Evolutionary conservation across 1,140 invertebrate genomes (phyloP), one percentile per base, ranked within the genome.

Genomic region (Drosophila sproati): DNA sequence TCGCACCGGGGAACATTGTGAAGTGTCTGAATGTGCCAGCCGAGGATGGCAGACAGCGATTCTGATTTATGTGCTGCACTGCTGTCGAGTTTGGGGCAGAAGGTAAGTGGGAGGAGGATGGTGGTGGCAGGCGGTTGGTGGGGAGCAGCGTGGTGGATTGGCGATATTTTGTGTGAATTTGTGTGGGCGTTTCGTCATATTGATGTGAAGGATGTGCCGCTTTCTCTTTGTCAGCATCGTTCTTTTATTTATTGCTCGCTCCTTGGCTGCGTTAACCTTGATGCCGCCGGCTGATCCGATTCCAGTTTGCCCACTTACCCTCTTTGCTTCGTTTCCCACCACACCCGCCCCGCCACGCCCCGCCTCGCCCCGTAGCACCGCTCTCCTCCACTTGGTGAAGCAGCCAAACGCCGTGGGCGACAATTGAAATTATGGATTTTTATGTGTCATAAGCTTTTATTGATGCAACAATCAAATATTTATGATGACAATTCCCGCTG

Each of bases 381-480:
- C 28, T 48, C 3, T 32, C 0, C 20, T 37, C 20, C 20, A 20
- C 0, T 20, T 20, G 20, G 43, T 29, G 31, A 43, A 39, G 5
- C 43, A 32, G 39, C 10, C 35, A 39, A 41, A 20, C 52, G 76
- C 82, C 71, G 37, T 72, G 77, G 74, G 80, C 70, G 76, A 85
- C 86, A 88, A 88, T 88, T 88, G 85, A 88, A 90, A 88, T 88
- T 88, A 88, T 88, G 85, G 85, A 88, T 90, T 88, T 20, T 88
- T 88, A 88, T 88, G 85, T 88, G 85, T 88, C 85, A 88, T 88
- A 88, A 88, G 85, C 85, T 88, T 88, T 88, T 89, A 89, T 88
- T 89, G 86, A 89, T 89, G 86, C 85, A 88, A 89, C 85, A 88
- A 88, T 88, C 85, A 88, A 88, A 88, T 88, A 88, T 88, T 88